Conservation (phyloP, 2,113 vertebrate species). For the Sula dactylatra region DNA sequence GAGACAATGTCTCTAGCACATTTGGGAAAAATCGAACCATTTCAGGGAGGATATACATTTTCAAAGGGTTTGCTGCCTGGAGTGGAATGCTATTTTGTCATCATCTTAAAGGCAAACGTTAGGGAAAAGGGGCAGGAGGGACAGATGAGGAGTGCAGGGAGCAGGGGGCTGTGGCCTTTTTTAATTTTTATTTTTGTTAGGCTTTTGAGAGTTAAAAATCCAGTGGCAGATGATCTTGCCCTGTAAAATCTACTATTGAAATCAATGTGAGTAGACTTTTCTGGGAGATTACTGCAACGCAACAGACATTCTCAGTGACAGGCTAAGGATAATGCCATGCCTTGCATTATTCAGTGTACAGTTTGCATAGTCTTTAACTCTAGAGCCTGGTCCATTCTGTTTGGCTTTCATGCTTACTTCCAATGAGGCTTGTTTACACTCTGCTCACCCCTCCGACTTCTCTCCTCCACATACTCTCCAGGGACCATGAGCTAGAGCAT, state of each 20-base stretch:
- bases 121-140: not conserved
- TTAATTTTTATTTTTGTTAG: not conserved
- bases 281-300: not conserved
- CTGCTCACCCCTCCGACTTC: not conserved
- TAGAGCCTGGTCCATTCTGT: not conserved
- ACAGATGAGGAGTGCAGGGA: accelerated
- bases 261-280: not conserved
- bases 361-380: not conserved
- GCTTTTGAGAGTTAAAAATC: slow-evolving; percentile 11
- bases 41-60: slow-evolving; percentile 27
- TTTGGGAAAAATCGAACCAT: slow-evolving; percentile 52
- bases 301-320: not conserved
- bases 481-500: slow-evolving; percentile 15
- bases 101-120: slow-evolving; percentile 38
- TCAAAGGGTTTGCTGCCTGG: slow-evolving; percentile 20
- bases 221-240: not conserved
- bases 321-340: not conserved
- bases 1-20: slow-evolving; percentile 53
- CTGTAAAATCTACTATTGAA: not conserved
- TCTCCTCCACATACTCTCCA: not conserved
- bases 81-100: slow-evolving; percentile 24
- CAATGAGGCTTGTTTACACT: slow-evolving; percentile 1
- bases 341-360: slow-evolving; percentile 15
- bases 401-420: not conserved
- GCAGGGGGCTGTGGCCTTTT: not conserved